These are phyloP conservation scores for Phrynosoma blainvillii DNA, from an alignment of 2,113 vertebrate genomes.

Conservation along the genomic window DNA sequence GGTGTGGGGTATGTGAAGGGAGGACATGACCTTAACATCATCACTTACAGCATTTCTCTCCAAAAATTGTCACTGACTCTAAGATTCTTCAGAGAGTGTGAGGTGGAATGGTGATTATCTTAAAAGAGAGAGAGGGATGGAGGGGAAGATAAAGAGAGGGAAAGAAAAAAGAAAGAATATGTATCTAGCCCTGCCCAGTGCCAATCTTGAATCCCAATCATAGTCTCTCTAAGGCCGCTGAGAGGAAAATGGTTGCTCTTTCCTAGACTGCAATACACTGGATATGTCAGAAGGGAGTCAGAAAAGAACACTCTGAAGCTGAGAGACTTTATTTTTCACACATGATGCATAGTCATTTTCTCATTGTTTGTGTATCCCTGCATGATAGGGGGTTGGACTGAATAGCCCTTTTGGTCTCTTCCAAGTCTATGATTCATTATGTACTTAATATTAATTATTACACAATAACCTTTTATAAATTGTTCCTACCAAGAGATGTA, in stretches of 20 bases:
- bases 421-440: no score
- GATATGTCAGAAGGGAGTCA: no score
- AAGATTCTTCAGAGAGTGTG: neutral
- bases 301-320: no score
- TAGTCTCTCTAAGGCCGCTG: neutral
- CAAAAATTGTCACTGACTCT: neutral
- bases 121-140: neutral
- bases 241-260: neutral
- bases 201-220: neutral
- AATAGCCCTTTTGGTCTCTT: no score
- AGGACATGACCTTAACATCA: no score
- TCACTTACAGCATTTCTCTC: neutral
- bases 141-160: neutral
- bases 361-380: no score
- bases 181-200: neutral
- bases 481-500: neutral
- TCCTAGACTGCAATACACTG: neutral
- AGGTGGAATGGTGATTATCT: neutral
- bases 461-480: neutral
- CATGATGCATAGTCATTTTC: neutral
- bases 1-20: neutral
- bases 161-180: no score
- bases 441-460: neutral
- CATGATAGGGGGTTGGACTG: no score
- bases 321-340: neutral